A percentile compares a stretch with the other conserved stretches of the same genome.
Evolutionary conservation across 2,113 vertebrate species (phyloP).

Genomic region (Paralichthys olivaceus): DNA sequence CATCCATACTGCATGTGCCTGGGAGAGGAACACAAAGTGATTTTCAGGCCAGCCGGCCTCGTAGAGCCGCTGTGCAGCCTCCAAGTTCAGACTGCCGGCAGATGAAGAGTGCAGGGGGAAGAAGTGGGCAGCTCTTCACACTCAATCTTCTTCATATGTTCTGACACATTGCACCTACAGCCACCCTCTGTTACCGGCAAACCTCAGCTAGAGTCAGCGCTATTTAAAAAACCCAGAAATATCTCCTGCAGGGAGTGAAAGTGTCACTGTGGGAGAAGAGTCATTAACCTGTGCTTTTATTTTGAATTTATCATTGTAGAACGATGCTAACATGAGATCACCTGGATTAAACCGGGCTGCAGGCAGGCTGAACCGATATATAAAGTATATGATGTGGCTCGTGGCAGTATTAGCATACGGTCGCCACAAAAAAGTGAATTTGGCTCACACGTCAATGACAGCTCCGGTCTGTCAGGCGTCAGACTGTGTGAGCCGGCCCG

Average conservation of each 20-base stretch:
- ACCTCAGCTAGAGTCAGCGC: slow-evolving; percentile 49
- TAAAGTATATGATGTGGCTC: neutral
- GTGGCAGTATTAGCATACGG: slow-evolving; percentile 29
- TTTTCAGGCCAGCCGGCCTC: slow-evolving; percentile 72
- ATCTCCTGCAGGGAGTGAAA: slow-evolving; percentile 29
- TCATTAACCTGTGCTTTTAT: neutral
- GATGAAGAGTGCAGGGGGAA: slow-evolving; percentile 55
- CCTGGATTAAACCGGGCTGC: neutral
- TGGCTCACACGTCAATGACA: slow-evolving; percentile 33
- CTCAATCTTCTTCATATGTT: slow-evolving; percentile 77
- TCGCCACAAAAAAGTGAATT: slow-evolving; percentile 36
- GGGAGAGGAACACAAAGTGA: slow-evolving; percentile 73
- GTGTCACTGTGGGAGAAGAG: neutral
- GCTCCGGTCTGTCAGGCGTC: slow-evolving; percentile 67
- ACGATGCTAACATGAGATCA: neutral
- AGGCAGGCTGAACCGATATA: neutral
- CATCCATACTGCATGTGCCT: slow-evolving; percentile 75
- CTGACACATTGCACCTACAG: slow-evolving; percentile 67
- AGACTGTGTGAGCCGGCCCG: slow-evolving; percentile 55
- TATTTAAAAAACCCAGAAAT: slow-evolving; percentile 36
- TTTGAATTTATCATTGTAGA: neutral
- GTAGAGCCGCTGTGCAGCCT: slow-evolving; percentile 48
- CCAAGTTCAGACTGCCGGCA: slow-evolving; percentile 49
- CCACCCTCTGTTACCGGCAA: slow-evolving; percentile 28
- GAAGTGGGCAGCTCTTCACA: slow-evolving; percentile 71